phyloP scores from a whole-genome alignment of 2,888 invertebrate genomes.

The Mesorhabditis spiculigera region DNA sequence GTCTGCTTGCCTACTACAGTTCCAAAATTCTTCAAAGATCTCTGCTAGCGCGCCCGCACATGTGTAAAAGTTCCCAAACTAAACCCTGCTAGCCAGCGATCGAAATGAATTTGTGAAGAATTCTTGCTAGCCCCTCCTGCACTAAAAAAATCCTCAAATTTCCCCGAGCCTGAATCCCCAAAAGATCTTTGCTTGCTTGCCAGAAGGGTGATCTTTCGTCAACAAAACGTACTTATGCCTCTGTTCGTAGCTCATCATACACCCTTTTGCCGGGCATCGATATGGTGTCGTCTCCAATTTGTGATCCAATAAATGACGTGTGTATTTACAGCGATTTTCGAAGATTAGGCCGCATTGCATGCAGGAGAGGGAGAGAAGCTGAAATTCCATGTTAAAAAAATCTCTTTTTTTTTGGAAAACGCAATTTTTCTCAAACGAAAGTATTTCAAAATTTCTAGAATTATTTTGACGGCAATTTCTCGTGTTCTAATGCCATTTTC shows the following conservation, averaged over 20 bases:
- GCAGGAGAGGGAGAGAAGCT: not conserved
- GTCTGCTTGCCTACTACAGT: too few species aligned
- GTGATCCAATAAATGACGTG: not conserved
- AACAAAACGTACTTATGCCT: conserved; percentile 1
- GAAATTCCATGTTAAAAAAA: not conserved
- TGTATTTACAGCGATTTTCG: not conserved
- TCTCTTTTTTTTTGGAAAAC: not conserved
- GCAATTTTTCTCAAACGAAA: too few species aligned
- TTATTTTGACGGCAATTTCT: too few species aligned
- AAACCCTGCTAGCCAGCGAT: too few species aligned
- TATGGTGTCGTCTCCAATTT: not conserved
- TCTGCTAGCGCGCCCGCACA: too few species aligned
- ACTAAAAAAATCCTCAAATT: too few species aligned
- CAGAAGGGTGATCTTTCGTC: not conserved
- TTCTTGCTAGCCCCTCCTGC: too few species aligned
- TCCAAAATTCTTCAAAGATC: too few species aligned
- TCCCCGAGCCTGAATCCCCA: not conserved
- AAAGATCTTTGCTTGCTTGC: not conserved
- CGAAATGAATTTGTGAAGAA: too few species aligned
- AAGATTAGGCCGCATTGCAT: not conserved
- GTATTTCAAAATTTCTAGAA: too few species aligned
- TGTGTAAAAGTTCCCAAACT: too few species aligned
- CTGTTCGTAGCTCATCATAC: not conserved
- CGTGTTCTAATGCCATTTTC: too few species aligned
- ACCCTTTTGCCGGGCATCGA: not conserved